Evolutionary conservation across 2,113 vertebrate genomes (phyloP), one percentile per base, ranked within the genome.

Genomic region (Pomatostomus ruficeps): DNA sequence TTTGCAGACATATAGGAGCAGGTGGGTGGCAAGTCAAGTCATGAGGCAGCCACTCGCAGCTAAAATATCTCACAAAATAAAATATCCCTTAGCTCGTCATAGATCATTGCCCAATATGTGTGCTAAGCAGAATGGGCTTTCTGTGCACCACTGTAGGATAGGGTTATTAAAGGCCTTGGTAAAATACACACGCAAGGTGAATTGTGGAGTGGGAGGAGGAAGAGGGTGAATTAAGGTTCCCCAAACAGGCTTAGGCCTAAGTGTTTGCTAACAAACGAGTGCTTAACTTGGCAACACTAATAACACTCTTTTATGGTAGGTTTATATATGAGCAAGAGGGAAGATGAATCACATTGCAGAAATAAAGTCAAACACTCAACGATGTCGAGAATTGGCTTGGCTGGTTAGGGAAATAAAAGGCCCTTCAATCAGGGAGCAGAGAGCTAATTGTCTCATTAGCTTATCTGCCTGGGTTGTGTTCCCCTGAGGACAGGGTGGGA

Each of bases 381-480:
- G 4, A 61, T 85, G 46, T 74, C 75, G 90, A 90, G 93, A 95
- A 96, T 95, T 90, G 83, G 82, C 73, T 88, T 90, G 91, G 68
- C 85, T 93, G 75, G 93, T 95, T 90, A 93, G 89, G 82, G 83
- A 96, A 96, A 97, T 95, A 97, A 97, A 96, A 82, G 85, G 68
- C 90, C 65, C 85, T 94, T 96, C 96, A 96, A 72, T 96, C 93
- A 96, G 85, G 65, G 61, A 96, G 83, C 42, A 5, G 85, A 94
- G 79, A 88, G 94, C 91, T 96, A 97, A 97, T 97, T 96, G 91
- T 96, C 96, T 97, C 95, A 96, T 97, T 97, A 97, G 90, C 93
- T 95, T 96, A 95, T 95, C 95, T 94, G 89, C 77, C 90, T 93
- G 91, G 51, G 75, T 65, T 91, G 55, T 94, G 92, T 88, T 96